Conservation (phyloP, 2,888 invertebrate genomes). For the Steinernema carpocapsae region DNA sequence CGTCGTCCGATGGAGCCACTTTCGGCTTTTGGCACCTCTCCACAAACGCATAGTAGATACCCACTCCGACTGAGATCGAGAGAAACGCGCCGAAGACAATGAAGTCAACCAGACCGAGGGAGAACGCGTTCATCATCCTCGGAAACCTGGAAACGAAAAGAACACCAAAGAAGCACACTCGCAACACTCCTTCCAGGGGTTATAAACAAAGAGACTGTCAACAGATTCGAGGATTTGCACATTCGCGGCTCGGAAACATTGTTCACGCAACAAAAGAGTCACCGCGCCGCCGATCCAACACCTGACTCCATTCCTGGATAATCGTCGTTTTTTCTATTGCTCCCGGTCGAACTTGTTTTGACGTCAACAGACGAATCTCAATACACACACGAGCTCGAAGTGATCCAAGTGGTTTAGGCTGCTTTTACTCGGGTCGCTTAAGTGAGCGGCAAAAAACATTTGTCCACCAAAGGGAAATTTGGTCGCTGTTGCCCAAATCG, state of each 20-base stretch:
- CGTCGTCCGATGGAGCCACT: background rate
- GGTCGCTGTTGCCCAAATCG: no score
- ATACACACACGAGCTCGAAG: no score
- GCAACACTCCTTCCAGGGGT: no score
- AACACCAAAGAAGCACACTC: background rate
- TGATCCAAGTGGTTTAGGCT: no score
- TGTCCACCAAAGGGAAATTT: no score
- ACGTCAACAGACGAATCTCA: background rate
- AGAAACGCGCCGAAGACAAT: conserved; percentile 34
- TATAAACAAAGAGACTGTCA: conserved; percentile 6
- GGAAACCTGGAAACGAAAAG: background rate
- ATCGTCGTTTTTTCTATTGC: background rate
- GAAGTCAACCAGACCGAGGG: conserved; percentile 10
- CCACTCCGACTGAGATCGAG: conserved; percentile 14
- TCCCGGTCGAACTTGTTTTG: conserved; percentile 1
- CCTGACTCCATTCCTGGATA: background rate
- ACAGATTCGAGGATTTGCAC: background rate
- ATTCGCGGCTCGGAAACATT: background rate
- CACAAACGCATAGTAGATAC: conserved; percentile 22
- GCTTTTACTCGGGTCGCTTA: no score
- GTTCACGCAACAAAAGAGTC: background rate
- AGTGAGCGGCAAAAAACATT: no score
- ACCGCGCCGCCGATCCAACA: background rate
- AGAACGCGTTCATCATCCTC: background rate
- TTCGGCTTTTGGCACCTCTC: conserved; percentile 1